Evolutionary conservation across 2,797 vertebrate species (phyloP).

Genomic region (Sparidentex hasta): DNA sequence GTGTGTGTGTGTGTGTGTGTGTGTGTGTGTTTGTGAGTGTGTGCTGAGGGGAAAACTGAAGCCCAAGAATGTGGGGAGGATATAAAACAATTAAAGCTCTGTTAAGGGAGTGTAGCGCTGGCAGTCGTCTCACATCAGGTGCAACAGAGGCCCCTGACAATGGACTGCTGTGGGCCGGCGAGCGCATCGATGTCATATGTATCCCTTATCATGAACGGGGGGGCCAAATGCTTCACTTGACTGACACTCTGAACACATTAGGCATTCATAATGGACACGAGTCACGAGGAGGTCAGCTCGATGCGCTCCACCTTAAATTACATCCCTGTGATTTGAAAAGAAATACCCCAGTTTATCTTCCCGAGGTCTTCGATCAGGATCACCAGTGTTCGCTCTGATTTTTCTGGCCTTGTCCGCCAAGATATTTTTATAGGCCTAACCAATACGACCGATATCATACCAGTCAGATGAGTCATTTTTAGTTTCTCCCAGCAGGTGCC

Average conservation of each 20-base stretch:
- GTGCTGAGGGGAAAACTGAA: constrained; percentile 59
- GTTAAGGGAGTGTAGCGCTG: constrained; percentile 64
- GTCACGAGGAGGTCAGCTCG: constrained; percentile 58
- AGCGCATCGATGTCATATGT: constrained; percentile 67
- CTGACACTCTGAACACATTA: constrained; percentile 65
- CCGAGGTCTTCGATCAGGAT: constrained; percentile 23
- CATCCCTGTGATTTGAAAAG: constrained; percentile 31
- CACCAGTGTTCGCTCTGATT: constrained; percentile 10
- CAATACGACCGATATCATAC: constrained; percentile 13
- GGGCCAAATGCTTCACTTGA: constrained; percentile 60
- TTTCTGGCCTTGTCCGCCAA: constrained; percentile 9
- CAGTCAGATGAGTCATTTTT: constrained; percentile 37
- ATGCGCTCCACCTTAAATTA: constrained; percentile 47
- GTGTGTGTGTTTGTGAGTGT: constrained; percentile 26
- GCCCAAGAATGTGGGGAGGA: constrained; percentile 71
- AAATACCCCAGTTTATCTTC: constrained; percentile 19
- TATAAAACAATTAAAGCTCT: constrained; percentile 78
- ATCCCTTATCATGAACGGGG: constrained; percentile 52
- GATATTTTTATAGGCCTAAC: constrained; percentile 39
- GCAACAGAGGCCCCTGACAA: constrained; percentile 64
- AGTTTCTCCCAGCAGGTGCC: constrained; percentile 34
- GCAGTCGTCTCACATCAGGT: constrained; percentile 71
- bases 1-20: constrained; percentile 2
- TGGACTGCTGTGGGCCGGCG: constrained; percentile 53
- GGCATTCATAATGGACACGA: constrained; percentile 58